Evolutionary conservation across 1,140 invertebrate genomes (phyloP).

Genomic region (Brevipalpus yothersi): DNA sequence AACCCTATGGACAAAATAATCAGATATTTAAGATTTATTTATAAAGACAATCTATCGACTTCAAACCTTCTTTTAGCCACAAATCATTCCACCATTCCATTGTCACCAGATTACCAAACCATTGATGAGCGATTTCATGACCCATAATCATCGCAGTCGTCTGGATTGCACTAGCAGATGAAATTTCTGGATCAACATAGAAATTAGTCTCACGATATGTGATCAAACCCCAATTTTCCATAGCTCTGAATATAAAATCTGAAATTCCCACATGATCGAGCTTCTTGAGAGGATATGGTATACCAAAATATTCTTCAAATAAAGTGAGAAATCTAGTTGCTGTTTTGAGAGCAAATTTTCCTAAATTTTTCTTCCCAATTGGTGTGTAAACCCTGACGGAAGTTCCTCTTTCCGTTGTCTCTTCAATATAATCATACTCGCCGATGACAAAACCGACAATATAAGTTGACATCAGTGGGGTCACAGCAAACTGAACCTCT

Average conservation of each 20-base stretch:
- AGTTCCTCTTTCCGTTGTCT: conserved; percentile 34
- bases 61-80: conserved; percentile 68
- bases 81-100: conserved; percentile 58
- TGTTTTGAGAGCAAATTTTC: conserved; percentile 56
- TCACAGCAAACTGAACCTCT: conserved; percentile 49
- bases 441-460: conserved; percentile 73
- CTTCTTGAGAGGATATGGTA: conserved; percentile 84
- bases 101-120: conserved; percentile 56
- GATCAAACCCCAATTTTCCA: conserved; percentile 13
- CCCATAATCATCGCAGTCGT: conserved; percentile 45
- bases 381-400: conserved; percentile 73
- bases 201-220: conserved; percentile 3
- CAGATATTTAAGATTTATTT: conserved; percentile 23
- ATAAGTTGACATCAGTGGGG: conserved; percentile 89
- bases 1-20: conserved; percentile 17
- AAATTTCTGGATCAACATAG: not conserved
- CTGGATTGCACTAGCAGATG: conserved; percentile 40
- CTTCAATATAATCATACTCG: conserved; percentile 79
- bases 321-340: conserved; percentile 11
- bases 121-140: conserved; percentile 33
- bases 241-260: conserved; percentile 24
- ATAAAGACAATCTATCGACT: conserved; percentile 56
- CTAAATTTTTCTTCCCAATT: conserved; percentile 69
- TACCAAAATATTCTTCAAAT: conserved; percentile 19
- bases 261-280: conserved; percentile 84